These are phyloP conservation scores for Danio kyathit DNA, from an alignment of 2,797 vertebrate species.

Conservation along the genomic window DNA sequence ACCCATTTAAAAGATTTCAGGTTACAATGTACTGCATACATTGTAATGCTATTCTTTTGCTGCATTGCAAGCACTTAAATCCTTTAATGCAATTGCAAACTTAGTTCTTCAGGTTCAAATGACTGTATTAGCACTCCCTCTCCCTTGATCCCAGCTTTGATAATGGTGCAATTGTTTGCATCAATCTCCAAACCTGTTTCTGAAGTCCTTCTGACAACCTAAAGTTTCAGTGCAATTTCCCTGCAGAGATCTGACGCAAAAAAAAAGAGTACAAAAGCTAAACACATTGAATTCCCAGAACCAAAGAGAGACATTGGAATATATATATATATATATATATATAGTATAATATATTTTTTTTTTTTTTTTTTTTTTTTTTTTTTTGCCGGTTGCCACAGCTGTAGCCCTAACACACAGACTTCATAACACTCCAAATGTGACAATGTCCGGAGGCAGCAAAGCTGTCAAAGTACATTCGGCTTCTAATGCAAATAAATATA, in stretches of 20 bases:
- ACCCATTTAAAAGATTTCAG: neutral
- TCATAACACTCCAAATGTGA: constrained; percentile 47
- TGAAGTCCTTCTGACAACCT: constrained; percentile 60
- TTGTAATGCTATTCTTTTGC: neutral
- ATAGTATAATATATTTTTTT: too few relatives aligned
- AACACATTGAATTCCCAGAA: constrained; percentile 9
- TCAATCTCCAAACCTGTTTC: constrained; percentile 68
- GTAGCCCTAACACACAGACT: constrained; percentile 21
- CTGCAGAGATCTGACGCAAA: constrained; percentile 24
- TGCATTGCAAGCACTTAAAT: neutral
- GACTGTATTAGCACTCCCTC: neutral
- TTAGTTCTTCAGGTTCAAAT: neutral
- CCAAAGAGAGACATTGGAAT: constrained; percentile 8
- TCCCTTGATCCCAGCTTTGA: constrained; percentile 52
- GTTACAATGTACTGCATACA: too few relatives aligned
- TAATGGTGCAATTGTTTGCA: constrained; percentile 62
- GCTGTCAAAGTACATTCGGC: constrained; percentile 56
- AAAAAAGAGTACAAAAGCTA: neutral
- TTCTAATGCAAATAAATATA: neutral
- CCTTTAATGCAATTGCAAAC: neutral
- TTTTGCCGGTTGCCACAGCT: too few relatives aligned
- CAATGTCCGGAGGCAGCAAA: constrained; percentile 54
- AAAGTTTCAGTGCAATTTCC: constrained; percentile 22
- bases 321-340: too few relatives aligned
- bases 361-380: too few relatives aligned